These are phyloP conservation scores for Chloropsis hardwickii DNA, from an alignment of 2,113 vertebrate genomes.

Conservation along the genomic window DNA sequence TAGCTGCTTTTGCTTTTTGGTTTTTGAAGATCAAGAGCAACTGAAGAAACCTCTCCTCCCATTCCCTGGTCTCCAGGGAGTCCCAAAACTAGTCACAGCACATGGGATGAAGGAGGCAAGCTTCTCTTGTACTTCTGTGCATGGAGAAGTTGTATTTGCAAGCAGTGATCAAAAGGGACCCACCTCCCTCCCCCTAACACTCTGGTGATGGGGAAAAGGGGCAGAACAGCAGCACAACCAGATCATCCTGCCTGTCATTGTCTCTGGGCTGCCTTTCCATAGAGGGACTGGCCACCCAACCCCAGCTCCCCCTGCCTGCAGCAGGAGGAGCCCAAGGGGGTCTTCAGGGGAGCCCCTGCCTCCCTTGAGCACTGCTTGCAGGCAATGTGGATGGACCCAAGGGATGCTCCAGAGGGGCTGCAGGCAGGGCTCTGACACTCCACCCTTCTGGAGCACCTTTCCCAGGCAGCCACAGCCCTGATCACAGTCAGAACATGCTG, in stretches of 20 bases:
- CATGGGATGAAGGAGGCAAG: constrained; percentile 46
- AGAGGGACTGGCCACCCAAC: background rate
- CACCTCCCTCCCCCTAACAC: background rate
- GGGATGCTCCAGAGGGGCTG: background rate
- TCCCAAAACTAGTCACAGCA: constrained; percentile 21
- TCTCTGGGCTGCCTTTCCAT: constrained; percentile 18
- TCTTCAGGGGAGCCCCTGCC: background rate
- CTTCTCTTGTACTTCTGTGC: background rate
- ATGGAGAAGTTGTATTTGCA: constrained; percentile 7
- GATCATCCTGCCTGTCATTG: constrained; percentile 38
- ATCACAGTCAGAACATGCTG: background rate
- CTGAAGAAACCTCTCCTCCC: constrained; percentile 40
- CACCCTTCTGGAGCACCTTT: background rate
- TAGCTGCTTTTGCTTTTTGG: background rate
- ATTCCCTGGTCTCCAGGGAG: background rate
- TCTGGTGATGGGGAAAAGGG: background rate
- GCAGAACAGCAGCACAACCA: constrained; percentile 37
- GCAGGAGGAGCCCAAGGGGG: background rate
- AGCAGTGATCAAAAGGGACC: constrained; percentile 38
- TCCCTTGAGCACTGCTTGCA: constrained; percentile 67
- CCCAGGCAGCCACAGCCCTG: background rate
- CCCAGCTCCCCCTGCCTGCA: background rate
- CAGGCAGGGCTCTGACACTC: background rate
- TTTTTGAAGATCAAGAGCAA: background rate
- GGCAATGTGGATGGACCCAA: background rate